A percentile compares a stretch with the other conserved stretches of the same genome.
Conservation (phyloP, 2,113 vertebrate species). For the Amia ocellicauda region DNA sequence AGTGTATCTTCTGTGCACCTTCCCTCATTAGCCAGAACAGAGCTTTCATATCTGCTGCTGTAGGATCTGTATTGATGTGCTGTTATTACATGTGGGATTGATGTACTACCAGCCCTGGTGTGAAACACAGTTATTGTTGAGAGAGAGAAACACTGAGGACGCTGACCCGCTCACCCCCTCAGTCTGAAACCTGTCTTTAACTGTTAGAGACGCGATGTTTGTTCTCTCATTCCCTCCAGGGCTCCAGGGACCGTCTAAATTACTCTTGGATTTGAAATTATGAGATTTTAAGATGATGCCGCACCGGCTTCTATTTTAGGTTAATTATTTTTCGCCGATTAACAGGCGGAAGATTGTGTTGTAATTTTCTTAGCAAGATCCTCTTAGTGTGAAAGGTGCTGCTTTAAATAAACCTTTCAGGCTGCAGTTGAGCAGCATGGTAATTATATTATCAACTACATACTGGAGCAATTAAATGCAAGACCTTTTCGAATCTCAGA, state of each 20-base stretch:
- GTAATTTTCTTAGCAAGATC: background rate
- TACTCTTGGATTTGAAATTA: too few relatives aligned
- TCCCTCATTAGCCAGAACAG: too few relatives aligned
- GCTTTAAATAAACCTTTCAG: conserved; percentile 25
- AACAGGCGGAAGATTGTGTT: background rate
- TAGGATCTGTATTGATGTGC: too few relatives aligned
- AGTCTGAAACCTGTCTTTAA: background rate
- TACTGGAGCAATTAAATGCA: background rate
- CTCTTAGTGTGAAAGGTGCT: background rate
- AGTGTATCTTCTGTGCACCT: too few relatives aligned
- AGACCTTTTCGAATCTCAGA: background rate
- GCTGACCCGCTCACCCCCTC: too few relatives aligned
- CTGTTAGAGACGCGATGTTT: background rate
- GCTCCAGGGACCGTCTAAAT: background rate
- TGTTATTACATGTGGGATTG: too few relatives aligned
- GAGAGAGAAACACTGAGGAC: too few relatives aligned
- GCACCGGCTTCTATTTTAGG: background rate
- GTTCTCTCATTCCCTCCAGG: background rate
- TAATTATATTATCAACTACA: conserved; percentile 18
- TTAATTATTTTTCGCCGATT: background rate
- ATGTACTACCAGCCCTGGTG: too few relatives aligned
- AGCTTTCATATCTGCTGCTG: too few relatives aligned
- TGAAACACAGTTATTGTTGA: too few relatives aligned
- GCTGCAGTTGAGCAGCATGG: conserved; percentile 3
- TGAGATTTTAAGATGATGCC: too few relatives aligned